Conservation (phyloP, 2,797 vertebrate genomes). For the Halcyon leucocephala region DNA sequence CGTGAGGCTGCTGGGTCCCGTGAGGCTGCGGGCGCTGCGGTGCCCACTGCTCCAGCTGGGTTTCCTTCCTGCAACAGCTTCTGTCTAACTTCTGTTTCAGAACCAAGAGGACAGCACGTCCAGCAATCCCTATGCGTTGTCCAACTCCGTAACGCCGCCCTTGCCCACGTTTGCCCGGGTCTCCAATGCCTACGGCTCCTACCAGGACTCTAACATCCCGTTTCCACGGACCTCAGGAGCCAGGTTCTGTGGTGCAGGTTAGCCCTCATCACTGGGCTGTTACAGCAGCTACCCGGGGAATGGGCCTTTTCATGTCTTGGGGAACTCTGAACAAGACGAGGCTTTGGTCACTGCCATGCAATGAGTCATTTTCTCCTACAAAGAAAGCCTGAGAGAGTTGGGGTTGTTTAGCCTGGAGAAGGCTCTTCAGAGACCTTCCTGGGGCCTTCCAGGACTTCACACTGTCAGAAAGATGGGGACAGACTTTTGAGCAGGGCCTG, state of each 20-base stretch:
- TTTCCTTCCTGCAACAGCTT: not conserved
- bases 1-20: not conserved
- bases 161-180: slow-evolving; percentile 92
- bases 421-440: too few species aligned
- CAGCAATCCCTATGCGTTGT: slow-evolving; percentile 87
- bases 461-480: too few species aligned
- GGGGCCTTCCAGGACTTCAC: too few species aligned
- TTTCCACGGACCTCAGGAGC: slow-evolving; percentile 97
- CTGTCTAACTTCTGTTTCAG: slow-evolving; percentile 79
- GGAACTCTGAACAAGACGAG: not conserved
- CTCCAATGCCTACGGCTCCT: slow-evolving; percentile 95
- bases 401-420: not conserved
- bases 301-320: not conserved
- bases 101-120: slow-evolving; percentile 90
- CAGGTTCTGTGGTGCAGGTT: slow-evolving; percentile 94
- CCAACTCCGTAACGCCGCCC: slow-evolving; percentile 89
- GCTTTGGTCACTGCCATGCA: not conserved
- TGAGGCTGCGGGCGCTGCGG: not conserved
- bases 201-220: slow-evolving; percentile 95
- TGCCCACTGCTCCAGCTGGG: rapidly evolving
- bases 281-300: not conserved
- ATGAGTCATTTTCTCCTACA: not conserved
- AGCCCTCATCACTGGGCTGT: not conserved
- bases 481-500: too few species aligned
- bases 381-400: not conserved